These are phyloP conservation scores for Acheta domesticus DNA, from an alignment of 2,888 invertebrate species.

Conservation along the genomic window DNA sequence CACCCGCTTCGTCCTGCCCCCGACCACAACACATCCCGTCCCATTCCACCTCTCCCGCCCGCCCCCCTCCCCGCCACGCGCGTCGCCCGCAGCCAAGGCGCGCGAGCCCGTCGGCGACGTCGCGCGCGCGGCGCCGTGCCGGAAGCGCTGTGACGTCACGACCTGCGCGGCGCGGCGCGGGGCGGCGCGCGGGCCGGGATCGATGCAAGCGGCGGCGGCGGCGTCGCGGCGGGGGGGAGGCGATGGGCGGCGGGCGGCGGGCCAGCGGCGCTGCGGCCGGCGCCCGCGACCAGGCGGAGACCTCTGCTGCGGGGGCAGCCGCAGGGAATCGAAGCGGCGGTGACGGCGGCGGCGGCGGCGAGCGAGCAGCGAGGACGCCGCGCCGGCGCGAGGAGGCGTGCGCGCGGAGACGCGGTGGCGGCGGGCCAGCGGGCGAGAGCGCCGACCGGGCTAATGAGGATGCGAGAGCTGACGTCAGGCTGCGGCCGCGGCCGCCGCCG, in stretches of 20 bases:
- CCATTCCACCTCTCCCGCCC: too few species aligned
- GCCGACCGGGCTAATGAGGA: background rate
- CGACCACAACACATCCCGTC: too few species aligned
- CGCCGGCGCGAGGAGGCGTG: background rate
- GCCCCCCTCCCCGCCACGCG: too few species aligned
- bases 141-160: background rate
- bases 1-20: too few species aligned
- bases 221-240: background rate
- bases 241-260: background rate
- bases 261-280: background rate
- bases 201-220: background rate
- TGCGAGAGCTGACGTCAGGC: slow-evolving; percentile 3
- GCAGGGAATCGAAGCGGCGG: background rate
- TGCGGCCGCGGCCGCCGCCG: too few species aligned
- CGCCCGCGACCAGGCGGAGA: background rate
- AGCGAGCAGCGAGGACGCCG: background rate
- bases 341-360: background rate
- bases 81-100: background rate
- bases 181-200: background rate
- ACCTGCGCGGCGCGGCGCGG: background rate
- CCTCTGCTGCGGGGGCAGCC: background rate
- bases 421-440: background rate
- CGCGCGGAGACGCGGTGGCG: background rate
- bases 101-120: background rate
- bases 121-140: background rate